A percentile compares a stretch with the other conserved stretches of the same genome.
phyloP scores from a whole-genome alignment of 2,797 vertebrate species.

The Danio choprae region DNA sequence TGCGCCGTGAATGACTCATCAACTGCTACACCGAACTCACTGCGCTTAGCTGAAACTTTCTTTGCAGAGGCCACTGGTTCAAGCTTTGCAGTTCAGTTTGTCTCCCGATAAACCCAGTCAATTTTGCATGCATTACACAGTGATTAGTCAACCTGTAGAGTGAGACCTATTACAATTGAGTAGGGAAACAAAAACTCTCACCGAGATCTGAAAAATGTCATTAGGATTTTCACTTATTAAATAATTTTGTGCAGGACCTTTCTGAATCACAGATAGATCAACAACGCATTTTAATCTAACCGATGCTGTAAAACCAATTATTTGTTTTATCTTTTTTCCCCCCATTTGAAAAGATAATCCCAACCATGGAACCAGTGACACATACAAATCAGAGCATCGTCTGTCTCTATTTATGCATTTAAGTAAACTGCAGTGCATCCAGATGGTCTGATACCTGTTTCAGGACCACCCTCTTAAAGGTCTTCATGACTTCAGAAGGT shows the following conservation, averaged over 20 bases:
- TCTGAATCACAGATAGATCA: constrained; percentile 3
- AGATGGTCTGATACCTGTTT: background rate
- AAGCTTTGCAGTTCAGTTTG: constrained; percentile 31
- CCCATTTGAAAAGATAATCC: background rate
- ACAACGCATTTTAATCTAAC: background rate
- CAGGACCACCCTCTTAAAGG: background rate
- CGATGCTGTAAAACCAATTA: background rate
- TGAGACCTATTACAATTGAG: constrained; percentile 37
- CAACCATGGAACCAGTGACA: background rate
- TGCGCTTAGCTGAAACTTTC: constrained; percentile 40
- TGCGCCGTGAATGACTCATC: constrained; percentile 55
- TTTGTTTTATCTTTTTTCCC: background rate
- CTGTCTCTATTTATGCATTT: background rate
- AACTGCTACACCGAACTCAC: constrained; percentile 28
- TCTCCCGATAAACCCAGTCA: constrained; percentile 53
- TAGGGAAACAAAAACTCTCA: constrained; percentile 11
- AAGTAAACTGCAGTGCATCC: background rate
- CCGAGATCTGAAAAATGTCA: background rate
- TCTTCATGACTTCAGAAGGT: background rate
- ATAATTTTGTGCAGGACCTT: background rate
- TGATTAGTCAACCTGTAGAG: constrained; percentile 54
- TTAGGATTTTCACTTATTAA: background rate
- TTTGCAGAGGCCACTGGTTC: constrained; percentile 12
- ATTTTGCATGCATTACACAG: constrained; percentile 55
- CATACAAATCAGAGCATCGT: background rate